Evolutionary conservation across 2,797 vertebrate species (phyloP).

Genomic region (Anguilla megastoma): DNA sequence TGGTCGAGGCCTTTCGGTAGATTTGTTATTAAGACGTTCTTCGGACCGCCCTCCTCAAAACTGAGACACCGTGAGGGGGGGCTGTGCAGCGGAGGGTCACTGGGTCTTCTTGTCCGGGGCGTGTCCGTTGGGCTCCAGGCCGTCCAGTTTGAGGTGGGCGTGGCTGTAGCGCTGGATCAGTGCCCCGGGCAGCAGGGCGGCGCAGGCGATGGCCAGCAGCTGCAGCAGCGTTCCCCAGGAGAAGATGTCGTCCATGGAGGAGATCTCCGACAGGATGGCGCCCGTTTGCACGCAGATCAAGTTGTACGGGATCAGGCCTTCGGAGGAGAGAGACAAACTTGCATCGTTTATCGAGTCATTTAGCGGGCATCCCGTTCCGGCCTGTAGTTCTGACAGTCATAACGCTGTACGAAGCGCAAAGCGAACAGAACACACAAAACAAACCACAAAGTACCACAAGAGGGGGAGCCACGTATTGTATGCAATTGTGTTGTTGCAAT

Average conservation of each 20-base stretch:
- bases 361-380: neutral
- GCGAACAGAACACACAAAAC: neutral
- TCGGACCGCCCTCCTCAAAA: neutral
- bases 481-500: neutral
- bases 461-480: neutral
- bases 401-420: neutral
- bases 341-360: neutral
- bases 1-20: neutral
- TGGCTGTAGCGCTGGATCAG: conserved; percentile 83
- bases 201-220: conserved; percentile 84
- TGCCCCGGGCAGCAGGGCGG: conserved; percentile 85
- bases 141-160: conserved; percentile 73
- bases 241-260: conserved; percentile 91
- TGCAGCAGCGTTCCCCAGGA: conserved; percentile 87
- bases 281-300: conserved; percentile 97
- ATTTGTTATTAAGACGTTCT: conserved; percentile 22
- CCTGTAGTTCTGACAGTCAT: neutral
- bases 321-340: neutral
- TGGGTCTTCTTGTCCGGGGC: conserved; percentile 68
- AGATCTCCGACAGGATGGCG: conserved; percentile 87
- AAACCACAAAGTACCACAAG: neutral
- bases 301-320: conserved; percentile 95
- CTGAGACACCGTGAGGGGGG: neutral
- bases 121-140: conserved; percentile 54
- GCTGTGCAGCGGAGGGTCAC: conserved; percentile 59